These are phyloP conservation scores for Dromiciops gliroides DNA, from an alignment of 2,113 vertebrate genomes.

Conservation along the genomic window DNA sequence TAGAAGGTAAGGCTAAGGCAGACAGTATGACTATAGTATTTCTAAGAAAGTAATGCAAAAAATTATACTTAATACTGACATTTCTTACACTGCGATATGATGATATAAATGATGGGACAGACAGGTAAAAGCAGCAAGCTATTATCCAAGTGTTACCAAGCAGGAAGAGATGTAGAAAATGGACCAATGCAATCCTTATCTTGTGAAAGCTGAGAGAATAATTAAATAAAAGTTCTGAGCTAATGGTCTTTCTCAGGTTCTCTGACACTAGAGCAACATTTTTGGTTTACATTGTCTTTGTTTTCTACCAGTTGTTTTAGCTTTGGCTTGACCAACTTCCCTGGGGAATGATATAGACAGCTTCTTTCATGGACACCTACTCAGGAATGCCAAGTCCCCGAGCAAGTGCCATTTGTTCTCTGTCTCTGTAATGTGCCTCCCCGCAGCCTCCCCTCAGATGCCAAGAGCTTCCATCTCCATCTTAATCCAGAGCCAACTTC, in stretches of 20 bases:
- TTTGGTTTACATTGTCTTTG: slow-evolving; percentile 55
- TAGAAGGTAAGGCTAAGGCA: slow-evolving; percentile 13
- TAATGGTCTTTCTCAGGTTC: slow-evolving; percentile 29
- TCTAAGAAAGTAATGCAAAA: slow-evolving; percentile 17
- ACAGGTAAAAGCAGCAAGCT: neutral
- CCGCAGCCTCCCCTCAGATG: neutral
- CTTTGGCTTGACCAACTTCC: slow-evolving; percentile 71
- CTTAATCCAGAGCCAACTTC: slow-evolving; percentile 28
- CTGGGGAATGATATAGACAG: slow-evolving; percentile 76
- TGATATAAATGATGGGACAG: slow-evolving; percentile 3
- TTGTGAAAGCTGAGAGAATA: slow-evolving; percentile 23
- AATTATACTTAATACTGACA: slow-evolving; percentile 26
- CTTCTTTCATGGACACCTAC: slow-evolving; percentile 67
- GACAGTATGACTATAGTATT: neutral
- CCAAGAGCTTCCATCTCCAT: neutral
- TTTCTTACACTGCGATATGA: neutral
- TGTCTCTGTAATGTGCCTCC: neutral
- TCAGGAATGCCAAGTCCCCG: slow-evolving; percentile 29
- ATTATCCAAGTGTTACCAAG: slow-evolving; percentile 3
- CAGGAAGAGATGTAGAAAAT: slow-evolving; percentile 6
- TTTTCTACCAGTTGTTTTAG: slow-evolving; percentile 64
- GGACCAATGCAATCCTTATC: neutral
- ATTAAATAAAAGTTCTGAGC: slow-evolving; percentile 6
- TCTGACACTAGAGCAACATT: slow-evolving; percentile 46
- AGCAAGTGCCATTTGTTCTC: neutral